phyloP scores from a whole-genome alignment of 2,113 vertebrate genomes.

The Tetrax tetrax region DNA sequence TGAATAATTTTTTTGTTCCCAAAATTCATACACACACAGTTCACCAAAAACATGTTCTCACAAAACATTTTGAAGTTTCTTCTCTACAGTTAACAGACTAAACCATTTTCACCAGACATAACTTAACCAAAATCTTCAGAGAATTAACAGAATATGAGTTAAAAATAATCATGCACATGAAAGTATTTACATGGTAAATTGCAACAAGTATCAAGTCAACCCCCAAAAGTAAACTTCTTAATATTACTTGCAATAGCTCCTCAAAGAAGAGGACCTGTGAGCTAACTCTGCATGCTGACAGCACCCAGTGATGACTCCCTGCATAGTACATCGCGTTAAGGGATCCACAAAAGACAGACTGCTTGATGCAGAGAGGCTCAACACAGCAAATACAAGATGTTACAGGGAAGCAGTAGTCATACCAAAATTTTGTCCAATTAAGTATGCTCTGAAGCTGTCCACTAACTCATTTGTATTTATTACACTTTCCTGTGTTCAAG shows the following conservation, averaged over 20 bases:
- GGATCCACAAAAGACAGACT: not conserved
- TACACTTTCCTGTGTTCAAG: not conserved
- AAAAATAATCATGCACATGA: not conserved
- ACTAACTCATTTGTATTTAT: not conserved
- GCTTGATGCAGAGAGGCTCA: not conserved
- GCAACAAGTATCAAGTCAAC: not conserved
- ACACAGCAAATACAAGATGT: not conserved
- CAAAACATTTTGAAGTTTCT: not conserved
- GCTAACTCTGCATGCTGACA: not conserved
- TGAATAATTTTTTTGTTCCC: not conserved
- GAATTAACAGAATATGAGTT: not conserved
- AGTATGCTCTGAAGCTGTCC: not conserved
- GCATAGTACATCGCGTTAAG: accelerated
- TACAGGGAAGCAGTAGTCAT: not conserved
- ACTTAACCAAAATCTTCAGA: not conserved
- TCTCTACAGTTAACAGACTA: not conserved
- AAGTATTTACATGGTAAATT: not conserved
- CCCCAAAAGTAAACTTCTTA: not conserved
- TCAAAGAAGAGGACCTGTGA: not conserved
- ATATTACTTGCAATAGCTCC: not conserved
- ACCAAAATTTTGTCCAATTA: not conserved
- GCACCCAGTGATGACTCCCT: not conserved
- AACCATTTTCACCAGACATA: not conserved
- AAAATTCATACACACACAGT: not conserved
- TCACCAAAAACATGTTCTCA: not conserved